phyloP scores from a whole-genome alignment of 2,113 vertebrate genomes.

The Nesoenas mayeri region DNA sequence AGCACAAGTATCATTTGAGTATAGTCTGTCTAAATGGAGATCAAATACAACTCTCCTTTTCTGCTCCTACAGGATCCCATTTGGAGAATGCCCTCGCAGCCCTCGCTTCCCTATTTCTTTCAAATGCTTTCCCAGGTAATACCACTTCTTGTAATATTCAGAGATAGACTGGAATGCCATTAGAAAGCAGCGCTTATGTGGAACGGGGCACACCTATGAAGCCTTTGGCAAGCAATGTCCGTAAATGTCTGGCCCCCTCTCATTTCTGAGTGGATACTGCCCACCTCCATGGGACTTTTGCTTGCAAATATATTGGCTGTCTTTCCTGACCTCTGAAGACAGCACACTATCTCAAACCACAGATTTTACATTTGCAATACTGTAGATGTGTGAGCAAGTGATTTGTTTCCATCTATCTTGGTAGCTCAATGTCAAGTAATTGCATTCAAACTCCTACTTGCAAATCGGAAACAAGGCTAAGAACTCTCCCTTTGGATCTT shows the following conservation, averaged over 20 bases:
- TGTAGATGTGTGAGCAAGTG: background rate
- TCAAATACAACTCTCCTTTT: background rate
- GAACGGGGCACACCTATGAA: background rate
- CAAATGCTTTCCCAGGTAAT: background rate
- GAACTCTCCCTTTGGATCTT: slow-evolving; percentile 52
- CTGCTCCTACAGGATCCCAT: background rate
- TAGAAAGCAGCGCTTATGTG: background rate
- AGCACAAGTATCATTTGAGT: background rate
- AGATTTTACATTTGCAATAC: background rate
- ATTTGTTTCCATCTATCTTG: slow-evolving; percentile 2
- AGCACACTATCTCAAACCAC: background rate
- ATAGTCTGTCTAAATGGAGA: background rate
- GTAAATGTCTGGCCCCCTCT: background rate
- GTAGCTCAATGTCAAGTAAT: background rate
- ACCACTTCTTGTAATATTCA: background rate
- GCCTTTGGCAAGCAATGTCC: background rate
- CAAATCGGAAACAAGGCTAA: slow-evolving; percentile 45
- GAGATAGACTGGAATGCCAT: background rate
- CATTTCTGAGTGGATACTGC: background rate
- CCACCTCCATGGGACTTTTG: background rate
- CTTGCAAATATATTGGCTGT: background rate
- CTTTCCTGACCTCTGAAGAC: background rate
- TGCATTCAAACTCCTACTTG: slow-evolving; percentile 27
- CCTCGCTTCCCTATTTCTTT: background rate
- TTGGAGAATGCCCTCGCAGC: background rate